These are phyloP conservation scores for Eupithecia abbreviata DNA, from an alignment of 2,888 invertebrate species.

Conservation along the genomic window DNA sequence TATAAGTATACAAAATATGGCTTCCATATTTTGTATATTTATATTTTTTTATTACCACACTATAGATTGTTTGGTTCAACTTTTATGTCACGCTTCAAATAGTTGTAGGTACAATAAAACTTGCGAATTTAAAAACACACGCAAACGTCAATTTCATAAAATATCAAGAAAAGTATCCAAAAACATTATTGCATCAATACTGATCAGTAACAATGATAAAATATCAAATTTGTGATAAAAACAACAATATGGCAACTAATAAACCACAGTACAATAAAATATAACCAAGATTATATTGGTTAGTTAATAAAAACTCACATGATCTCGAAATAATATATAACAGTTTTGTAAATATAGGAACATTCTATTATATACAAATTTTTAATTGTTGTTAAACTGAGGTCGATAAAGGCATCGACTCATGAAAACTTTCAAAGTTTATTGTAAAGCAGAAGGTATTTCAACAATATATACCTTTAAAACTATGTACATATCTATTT, in stretches of 20 bases:
- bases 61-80: neutral
- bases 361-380: neutral
- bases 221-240: constrained; percentile 24
- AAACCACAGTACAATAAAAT: constrained; percentile 31
- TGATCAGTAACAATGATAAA: constrained; percentile 43
- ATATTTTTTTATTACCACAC: too few relatives aligned
- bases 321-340: constrained; percentile 17
- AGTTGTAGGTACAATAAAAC: neutral
- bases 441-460: neutral
- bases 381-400: neutral
- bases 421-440: constrained; percentile 4
- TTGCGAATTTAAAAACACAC: neutral
- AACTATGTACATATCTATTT: neutral
- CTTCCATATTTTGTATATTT: too few relatives aligned
- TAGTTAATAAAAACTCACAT: constrained; percentile 23
- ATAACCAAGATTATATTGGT: constrained; percentile 9
- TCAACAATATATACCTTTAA: constrained; percentile 2
- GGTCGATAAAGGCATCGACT: neutral
- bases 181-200: constrained; percentile 36
- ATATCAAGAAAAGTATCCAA: neutral
- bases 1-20: constrained; percentile 1
- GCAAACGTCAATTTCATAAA: neutral
- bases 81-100: neutral
- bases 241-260: constrained; percentile 30
- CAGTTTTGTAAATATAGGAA: constrained; percentile 15